Evolutionary conservation across 2,888 invertebrate species (phyloP).

Genomic region (Nomada hirtipes): DNA sequence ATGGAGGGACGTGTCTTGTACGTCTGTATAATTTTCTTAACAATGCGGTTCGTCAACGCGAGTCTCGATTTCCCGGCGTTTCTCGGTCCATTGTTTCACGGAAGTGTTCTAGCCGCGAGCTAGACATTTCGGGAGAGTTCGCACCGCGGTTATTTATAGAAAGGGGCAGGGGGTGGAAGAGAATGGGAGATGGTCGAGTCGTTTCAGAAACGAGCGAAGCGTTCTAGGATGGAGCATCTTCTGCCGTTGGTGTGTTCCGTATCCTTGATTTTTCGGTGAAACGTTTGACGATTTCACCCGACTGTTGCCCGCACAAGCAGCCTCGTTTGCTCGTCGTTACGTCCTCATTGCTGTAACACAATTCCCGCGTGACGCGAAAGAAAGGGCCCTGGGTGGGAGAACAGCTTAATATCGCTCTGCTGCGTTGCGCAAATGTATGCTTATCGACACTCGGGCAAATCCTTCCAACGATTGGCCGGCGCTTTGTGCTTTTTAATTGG

Average conservation of each 20-base stretch:
- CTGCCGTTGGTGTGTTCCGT: not conserved
- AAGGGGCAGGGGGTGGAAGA: no score
- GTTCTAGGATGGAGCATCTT: slow-evolving; percentile 14
- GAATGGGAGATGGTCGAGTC: not conserved
- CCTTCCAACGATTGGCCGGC: not conserved
- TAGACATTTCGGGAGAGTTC: not conserved
- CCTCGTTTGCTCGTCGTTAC: slow-evolving; percentile 69
- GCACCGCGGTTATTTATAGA: not conserved
- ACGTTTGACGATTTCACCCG: slow-evolving; percentile 40
- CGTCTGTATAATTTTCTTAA: not conserved
- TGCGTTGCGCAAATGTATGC: slow-evolving; percentile 52
- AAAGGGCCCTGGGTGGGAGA: slow-evolving; percentile 37
- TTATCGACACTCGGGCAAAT: slow-evolving; percentile 50
- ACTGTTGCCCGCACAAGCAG: slow-evolving; percentile 39
- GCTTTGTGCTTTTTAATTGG: no score
- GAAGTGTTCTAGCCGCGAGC: slow-evolving; percentile 1
- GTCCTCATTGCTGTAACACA: slow-evolving; percentile 63
- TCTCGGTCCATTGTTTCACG: slow-evolving; percentile 3
- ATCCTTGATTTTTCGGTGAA: slow-evolving; percentile 59
- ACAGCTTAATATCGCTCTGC: slow-evolving; percentile 60
- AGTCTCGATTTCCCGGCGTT: slow-evolving; percentile 17
- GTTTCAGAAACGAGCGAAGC: slow-evolving; percentile 26
- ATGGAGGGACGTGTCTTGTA: not conserved
- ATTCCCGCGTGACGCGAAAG: slow-evolving; percentile 69
- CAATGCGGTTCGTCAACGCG: slow-evolving; percentile 10